Base-by-base conservation (phyloP, 2,113 vertebrate species). In the Eclectus roratus region DNA sequence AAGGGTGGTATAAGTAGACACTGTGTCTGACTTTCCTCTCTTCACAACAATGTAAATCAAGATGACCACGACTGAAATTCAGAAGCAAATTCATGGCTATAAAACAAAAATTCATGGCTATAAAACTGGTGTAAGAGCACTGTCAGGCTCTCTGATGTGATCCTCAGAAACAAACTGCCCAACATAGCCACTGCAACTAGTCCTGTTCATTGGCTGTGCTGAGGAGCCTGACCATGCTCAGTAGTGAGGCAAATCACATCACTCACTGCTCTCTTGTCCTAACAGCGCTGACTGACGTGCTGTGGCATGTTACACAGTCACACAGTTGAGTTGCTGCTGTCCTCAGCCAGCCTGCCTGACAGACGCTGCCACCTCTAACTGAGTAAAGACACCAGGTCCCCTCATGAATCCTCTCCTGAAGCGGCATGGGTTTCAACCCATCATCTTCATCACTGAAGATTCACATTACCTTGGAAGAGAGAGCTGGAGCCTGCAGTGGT, bases 201-300 rank as follows among this genome's bases (percentile, higher is more conserved):
- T 64, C 17, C 47, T 68, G 20, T 73, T 35, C 41, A 3, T 27
- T 0, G 3, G 39, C 79, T 65, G 37, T 6, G 64, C 49, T 49
- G 82, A 47, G 60, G 44, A 83, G 27, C 53, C 66, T 41, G 71
- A 21, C 44, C 1, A 1, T 1, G 3, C 37, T 58, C 0, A 0
- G 33, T 2, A 35, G 56, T 0, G 33, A 90, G 70, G 43, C 65
- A 85, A 90, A 76, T 68, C 79, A 50, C 47, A 28, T 65, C 71
- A 76, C 10, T 23, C 35, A 2, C 82, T 39, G 82, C 58, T 69
- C 25, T 17, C 65, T 31, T 21, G 31, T 18, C 15, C 47, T 17
- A 2, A 28, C 16, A 50, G 74, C 1, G 0, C 28, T 18, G 52
- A 8, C 63, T 68, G 93, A 24, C 2, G 0, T 7, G 77, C 2